These are phyloP conservation scores for Palythoa caribaeorum DNA, from an alignment of 92 coral and sea anemone genomes.

Conservation along the genomic window DNA sequence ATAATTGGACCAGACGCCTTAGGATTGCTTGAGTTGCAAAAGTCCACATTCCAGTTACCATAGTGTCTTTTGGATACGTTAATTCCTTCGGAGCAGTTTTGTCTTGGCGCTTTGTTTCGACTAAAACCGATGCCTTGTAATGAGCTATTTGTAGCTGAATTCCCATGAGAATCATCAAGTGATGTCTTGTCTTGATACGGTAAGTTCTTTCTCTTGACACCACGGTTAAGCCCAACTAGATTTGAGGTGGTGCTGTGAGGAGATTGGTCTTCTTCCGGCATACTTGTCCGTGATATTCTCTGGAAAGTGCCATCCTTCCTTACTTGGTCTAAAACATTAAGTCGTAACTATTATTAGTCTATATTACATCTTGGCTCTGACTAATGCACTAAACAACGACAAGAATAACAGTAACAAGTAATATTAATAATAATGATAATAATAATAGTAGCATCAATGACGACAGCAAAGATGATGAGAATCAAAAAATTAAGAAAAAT, in stretches of 20 bases:
- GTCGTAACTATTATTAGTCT: background rate
- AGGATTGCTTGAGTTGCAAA: background rate
- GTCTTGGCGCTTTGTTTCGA: background rate
- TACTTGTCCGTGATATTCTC: background rate
- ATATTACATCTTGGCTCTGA: too few relatives aligned
- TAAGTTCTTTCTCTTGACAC: slow-evolving; percentile 13
- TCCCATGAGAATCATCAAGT: background rate
- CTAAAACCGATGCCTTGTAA: background rate
- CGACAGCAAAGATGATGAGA: too few relatives aligned
- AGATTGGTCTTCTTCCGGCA: background rate
- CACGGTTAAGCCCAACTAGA: background rate
- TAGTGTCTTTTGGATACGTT: background rate
- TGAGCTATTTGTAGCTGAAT: background rate
- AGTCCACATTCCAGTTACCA: background rate
- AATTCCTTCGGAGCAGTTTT: background rate
- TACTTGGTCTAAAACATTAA: slow-evolving; percentile 21
- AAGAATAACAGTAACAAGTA: too few relatives aligned
- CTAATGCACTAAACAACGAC: too few relatives aligned
- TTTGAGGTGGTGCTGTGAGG: background rate
- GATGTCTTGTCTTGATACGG: background rate
- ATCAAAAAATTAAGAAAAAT: too few relatives aligned
- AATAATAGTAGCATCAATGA: too few relatives aligned
- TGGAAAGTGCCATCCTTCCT: background rate
- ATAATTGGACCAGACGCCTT: background rate
- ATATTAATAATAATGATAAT: too few relatives aligned